Conservation (phyloP, 2,888 invertebrate species). For the Eutolmus rufibarbis region DNA sequence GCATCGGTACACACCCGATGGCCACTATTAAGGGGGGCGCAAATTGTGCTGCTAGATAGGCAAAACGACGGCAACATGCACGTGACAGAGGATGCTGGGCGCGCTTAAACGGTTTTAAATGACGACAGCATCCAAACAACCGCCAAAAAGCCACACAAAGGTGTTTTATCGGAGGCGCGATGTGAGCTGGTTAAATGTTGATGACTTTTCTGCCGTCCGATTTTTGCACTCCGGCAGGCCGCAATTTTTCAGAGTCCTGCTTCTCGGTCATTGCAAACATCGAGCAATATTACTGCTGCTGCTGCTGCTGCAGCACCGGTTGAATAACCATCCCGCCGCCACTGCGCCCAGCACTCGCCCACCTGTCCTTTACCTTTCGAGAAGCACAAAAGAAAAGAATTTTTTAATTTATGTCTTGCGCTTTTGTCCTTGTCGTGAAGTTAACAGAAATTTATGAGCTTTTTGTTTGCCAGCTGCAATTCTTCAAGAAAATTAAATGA, state of each 20-base stretch:
- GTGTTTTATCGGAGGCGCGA: slow-evolving; percentile 13
- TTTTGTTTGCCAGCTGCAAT: slow-evolving; percentile 53
- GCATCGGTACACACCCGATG: not conserved
- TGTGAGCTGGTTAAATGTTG: slow-evolving; percentile 25
- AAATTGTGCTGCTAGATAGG: not conserved
- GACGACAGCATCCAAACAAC: not conserved
- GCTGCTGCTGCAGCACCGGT: not conserved
- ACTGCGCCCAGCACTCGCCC: not conserved
- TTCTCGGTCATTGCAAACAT: not conserved
- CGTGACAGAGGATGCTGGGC: not conserved
- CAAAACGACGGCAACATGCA: not conserved
- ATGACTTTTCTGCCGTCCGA: slow-evolving; percentile 9
- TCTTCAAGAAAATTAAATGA: slow-evolving; percentile 49
- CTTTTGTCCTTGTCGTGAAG: slow-evolving; percentile 49
- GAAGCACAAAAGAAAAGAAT: slow-evolving; percentile 18
- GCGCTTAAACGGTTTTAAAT: not conserved
- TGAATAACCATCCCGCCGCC: not conserved
- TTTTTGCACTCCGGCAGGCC: not conserved
- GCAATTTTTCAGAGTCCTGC: not conserved
- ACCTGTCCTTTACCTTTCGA: not conserved
- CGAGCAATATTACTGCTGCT: not conserved
- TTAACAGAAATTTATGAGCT: slow-evolving; percentile 53
- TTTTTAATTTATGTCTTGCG: slow-evolving; percentile 46
- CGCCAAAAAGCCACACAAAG: slow-evolving; percentile 2
- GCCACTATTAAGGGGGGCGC: not conserved